Percentiles rank a stretch among this genome's conserved stretches.
Conservation (phyloP, 1,140 invertebrate species). For the Pseudobourletiella spinata region DNA sequence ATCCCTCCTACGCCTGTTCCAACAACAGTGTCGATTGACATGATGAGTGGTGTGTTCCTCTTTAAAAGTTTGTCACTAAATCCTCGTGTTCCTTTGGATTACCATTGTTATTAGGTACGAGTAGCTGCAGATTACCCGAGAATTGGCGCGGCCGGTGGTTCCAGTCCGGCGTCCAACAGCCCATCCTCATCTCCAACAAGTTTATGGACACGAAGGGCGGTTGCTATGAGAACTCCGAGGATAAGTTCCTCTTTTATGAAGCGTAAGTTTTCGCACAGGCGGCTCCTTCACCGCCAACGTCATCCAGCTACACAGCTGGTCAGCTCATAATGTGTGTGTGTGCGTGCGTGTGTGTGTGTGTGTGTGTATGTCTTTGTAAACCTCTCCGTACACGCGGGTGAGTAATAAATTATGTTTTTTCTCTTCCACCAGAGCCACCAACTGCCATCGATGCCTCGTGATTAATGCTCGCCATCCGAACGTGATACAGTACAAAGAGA, state of each 20-base stretch:
- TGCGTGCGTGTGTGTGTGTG: background rate
- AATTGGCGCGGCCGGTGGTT: slow-evolving; percentile 75
- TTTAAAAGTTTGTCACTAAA: no score
- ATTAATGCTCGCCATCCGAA: slow-evolving; percentile 38
- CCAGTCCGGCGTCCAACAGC: slow-evolving; percentile 66
- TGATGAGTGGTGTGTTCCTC: no score
- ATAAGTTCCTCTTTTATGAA: slow-evolving; percentile 72
- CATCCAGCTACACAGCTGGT: background rate
- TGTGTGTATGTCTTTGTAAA: no score
- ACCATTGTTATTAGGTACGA: slow-evolving; percentile 27
- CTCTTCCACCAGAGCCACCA: slow-evolving; percentile 5
- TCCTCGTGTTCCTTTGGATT: no score
- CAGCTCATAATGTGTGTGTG: background rate
- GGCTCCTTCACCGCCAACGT: no score
- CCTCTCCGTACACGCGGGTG: no score
- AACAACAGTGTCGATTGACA: no score
- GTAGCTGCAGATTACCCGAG: slow-evolving; percentile 58
- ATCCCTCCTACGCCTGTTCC: no score
- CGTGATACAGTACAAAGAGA: slow-evolving; percentile 39
- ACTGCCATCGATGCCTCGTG: slow-evolving; percentile 37
- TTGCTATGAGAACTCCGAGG: slow-evolving; percentile 60
- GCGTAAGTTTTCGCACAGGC: slow-evolving; percentile 49
- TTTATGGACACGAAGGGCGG: slow-evolving; percentile 66
- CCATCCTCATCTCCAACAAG: slow-evolving; percentile 64
- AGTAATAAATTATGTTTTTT: background rate